Conservation (phyloP, 2,888 invertebrate genomes). For the Catonia carolina region DNA sequence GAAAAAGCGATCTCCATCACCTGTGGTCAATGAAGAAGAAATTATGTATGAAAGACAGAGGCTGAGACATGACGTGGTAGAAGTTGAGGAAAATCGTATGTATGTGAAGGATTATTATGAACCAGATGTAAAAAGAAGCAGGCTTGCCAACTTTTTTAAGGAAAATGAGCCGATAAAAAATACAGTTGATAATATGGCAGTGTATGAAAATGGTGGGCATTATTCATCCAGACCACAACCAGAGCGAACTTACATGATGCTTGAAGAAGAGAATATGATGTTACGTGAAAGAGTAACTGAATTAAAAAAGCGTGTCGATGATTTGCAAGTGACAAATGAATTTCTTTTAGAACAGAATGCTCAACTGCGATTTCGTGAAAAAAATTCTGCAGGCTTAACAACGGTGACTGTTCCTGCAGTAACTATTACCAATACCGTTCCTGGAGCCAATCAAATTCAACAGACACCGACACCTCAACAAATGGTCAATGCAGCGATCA, state of each 20-base stretch:
- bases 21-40: too few relatives aligned
- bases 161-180: constrained; percentile 29
- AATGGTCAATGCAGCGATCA: constrained; percentile 45
- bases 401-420: constrained; percentile 55
- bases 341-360: constrained; percentile 72
- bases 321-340: constrained; percentile 64
- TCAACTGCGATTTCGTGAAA: constrained; percentile 55
- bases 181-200: too few relatives aligned
- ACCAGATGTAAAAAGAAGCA: constrained; percentile 42
- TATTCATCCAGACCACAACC: constrained; percentile 26
- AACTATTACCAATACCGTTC: constrained; percentile 51
- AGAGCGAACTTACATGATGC: constrained; percentile 41
- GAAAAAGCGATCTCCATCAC: too few relatives aligned
- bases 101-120: too few relatives aligned
- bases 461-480: constrained; percentile 46
- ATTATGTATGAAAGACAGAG: too few relatives aligned
- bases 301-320: constrained; percentile 59
- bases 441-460: constrained; percentile 41
- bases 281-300: constrained; percentile 61
- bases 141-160: constrained; percentile 44
- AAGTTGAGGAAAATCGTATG: too few relatives aligned
- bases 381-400: constrained; percentile 48
- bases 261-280: constrained; percentile 62
- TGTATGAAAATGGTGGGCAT: constrained; percentile 28
- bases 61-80: too few relatives aligned